Evolutionary conservation across 1,140 invertebrate species (phyloP).

Genomic region (Parapsyche elsis): DNA sequence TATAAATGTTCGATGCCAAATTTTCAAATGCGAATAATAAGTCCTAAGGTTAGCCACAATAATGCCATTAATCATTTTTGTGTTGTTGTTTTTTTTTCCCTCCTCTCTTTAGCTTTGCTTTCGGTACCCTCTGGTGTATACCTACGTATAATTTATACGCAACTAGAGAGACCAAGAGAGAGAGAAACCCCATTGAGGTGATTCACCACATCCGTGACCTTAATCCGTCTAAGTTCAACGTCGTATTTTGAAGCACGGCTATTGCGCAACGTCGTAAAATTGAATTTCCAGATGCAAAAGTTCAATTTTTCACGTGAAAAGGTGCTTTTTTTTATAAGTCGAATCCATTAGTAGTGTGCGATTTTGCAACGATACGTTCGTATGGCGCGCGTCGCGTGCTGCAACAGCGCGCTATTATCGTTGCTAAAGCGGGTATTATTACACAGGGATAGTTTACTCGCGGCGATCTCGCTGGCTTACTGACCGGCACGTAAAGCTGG

Average conservation of each 20-base stretch:
- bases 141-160: no score
- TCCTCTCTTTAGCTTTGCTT: not conserved
- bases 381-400: no score
- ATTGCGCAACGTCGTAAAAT: not conserved
- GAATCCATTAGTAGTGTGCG: no score
- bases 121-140: not conserved
- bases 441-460: no score
- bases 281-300: not conserved
- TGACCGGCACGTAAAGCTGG: no score
- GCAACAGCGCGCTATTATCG: no score
- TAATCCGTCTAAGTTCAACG: slow-evolving; percentile 27
- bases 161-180: slow-evolving; percentile 20
- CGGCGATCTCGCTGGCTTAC: no score
- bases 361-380: no score
- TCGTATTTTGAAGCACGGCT: not conserved
- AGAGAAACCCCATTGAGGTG: not conserved
- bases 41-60: slow-evolving; percentile 27
- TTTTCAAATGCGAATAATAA: slow-evolving; percentile 35
- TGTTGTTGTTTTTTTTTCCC: not conserved
- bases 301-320: no score
- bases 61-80: slow-evolving; percentile 32
- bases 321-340: no score
- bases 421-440: no score
- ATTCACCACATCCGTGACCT: slow-evolving; percentile 35
- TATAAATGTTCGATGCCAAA: slow-evolving; percentile 34